A percentile compares a stretch with the other conserved stretches of the same genome.
Conservation (phyloP, 2,113 vertebrate species). For the Malurus alboscapulatus region DNA sequence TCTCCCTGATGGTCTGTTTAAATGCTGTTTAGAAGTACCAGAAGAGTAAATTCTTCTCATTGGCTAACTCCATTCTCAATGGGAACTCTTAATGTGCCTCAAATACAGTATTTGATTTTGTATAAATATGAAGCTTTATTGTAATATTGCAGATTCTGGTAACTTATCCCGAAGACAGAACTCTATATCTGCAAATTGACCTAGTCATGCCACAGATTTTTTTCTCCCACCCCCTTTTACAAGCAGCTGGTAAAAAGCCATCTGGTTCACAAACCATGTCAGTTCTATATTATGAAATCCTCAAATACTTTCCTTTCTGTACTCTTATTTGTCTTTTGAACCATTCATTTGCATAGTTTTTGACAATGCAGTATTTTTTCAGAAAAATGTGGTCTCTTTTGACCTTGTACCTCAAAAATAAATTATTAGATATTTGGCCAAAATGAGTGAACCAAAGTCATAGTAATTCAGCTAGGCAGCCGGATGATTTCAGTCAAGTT, state of each 20-base stretch:
- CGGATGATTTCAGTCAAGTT: background rate
- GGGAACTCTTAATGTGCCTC: background rate
- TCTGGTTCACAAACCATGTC: background rate
- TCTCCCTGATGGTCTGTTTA: background rate
- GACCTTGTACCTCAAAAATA: background rate
- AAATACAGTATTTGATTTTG: background rate
- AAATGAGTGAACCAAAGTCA: background rate
- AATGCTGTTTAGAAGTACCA: background rate
- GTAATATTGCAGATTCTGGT: background rate
- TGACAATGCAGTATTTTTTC: background rate
- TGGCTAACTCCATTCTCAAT: background rate
- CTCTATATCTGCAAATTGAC: background rate
- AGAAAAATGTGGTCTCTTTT: background rate
- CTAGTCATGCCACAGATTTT: background rate
- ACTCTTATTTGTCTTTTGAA: background rate
- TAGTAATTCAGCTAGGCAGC: background rate
- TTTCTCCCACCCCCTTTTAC: background rate
- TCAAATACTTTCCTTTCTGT: background rate
- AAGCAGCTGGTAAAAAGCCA: background rate
- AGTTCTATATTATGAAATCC: background rate
- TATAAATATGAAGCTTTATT: background rate
- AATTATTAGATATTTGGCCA: background rate
- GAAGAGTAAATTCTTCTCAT: background rate
- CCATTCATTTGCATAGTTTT: background rate
- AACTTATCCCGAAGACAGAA: background rate